These are phyloP conservation scores for Drosophila mimica DNA, from an alignment of 2,888 invertebrate genomes.

Conservation along the genomic window DNA sequence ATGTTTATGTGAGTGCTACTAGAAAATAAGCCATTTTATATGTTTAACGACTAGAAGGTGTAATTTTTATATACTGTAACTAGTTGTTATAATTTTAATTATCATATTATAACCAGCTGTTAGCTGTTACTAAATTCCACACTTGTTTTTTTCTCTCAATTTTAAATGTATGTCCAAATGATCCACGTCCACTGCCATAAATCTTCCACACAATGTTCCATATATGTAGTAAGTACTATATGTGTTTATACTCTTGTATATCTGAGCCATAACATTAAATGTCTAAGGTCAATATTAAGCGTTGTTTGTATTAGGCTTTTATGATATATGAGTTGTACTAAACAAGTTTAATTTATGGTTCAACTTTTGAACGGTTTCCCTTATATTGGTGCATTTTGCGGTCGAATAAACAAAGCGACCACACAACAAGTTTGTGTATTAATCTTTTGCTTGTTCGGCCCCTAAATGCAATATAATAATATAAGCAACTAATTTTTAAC, in stretches of 20 bases:
- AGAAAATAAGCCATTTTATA: neutral
- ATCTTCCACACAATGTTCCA: conserved; percentile 19
- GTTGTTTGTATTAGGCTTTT: conserved; percentile 22
- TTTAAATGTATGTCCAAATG: neutral
- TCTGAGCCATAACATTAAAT: conserved; percentile 17
- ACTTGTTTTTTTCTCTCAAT: neutral
- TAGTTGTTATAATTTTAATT: neutral
- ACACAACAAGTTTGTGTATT: conserved; percentile 20
- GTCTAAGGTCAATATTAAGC: conserved; percentile 24
- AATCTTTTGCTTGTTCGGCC: conserved; percentile 23
- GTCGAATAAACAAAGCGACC: conserved; percentile 37
- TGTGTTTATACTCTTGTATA: neutral
- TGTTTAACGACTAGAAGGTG: neutral
- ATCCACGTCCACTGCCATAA: neutral
- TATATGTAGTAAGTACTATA: conserved; percentile 18
- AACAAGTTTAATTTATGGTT: conserved; percentile 52
- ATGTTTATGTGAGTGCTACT: too few species aligned
- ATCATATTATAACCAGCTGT: neutral
- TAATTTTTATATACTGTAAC: neutral
- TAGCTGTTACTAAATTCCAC: neutral
- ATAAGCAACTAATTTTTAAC: conserved; percentile 49
- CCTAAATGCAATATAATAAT: conserved; percentile 19
- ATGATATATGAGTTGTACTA: conserved; percentile 43
- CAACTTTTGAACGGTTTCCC: conserved; percentile 18
- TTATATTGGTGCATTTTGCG: conserved; percentile 47